phyloP scores from a whole-genome alignment of 2,113 vertebrate genomes.

The Pluvianellus socialis region DNA sequence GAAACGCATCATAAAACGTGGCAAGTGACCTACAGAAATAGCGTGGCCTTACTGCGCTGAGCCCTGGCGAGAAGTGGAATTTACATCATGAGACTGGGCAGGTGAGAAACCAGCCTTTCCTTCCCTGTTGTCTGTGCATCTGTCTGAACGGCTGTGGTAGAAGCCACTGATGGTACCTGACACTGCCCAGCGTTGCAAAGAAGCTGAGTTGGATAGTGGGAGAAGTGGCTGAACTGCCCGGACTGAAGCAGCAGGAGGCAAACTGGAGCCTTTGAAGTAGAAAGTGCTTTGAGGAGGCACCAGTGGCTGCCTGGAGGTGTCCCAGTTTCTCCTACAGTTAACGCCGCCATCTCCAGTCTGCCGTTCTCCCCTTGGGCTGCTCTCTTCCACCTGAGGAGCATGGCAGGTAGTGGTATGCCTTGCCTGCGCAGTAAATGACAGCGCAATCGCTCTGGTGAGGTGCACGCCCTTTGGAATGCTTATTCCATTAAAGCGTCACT shows the following conservation, averaged over 20 bases:
- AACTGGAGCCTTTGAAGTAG: background rate
- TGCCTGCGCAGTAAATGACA: background rate
- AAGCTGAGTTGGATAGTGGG: no score
- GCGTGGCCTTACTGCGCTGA: background rate
- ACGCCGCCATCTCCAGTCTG: background rate
- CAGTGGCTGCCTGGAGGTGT: background rate
- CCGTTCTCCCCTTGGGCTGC: background rate
- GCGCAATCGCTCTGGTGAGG: no score
- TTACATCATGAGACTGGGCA: background rate
- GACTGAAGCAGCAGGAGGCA: background rate
- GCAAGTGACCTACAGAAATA: background rate
- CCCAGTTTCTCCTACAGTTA: background rate
- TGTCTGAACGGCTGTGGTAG: background rate
- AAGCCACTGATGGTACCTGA: background rate
- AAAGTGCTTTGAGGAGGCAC: background rate
- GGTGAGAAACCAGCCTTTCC: background rate
- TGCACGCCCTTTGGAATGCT: background rate
- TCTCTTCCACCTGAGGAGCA: background rate
- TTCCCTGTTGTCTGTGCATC: fast-evolving
- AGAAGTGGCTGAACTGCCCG: background rate
- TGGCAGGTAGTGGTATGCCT: background rate
- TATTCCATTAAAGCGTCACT: background rate
- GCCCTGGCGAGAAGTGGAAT: background rate
- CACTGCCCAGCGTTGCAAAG: fast-evolving
- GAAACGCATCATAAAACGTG: background rate